A percentile compares a stretch with the other conserved stretches of the same genome.
Conservation (phyloP, 2,113 vertebrate species). For the Planiliza haematocheilus region DNA sequence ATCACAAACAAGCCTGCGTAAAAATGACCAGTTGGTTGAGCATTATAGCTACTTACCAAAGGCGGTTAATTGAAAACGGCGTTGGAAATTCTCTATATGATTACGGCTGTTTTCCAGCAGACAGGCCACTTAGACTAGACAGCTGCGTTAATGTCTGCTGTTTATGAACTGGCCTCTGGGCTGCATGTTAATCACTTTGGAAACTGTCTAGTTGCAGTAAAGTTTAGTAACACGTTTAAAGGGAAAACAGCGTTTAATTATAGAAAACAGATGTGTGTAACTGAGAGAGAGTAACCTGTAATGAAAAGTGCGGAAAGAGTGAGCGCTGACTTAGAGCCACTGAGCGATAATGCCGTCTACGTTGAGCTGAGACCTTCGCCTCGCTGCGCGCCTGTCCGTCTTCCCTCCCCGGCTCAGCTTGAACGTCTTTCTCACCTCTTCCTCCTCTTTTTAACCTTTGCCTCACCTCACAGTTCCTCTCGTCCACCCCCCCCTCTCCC, state of each 20-base stretch:
- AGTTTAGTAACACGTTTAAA: background rate
- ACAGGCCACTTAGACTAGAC: background rate
- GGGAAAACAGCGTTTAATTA: constrained; percentile 7
- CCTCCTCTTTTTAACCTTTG: constrained; percentile 20
- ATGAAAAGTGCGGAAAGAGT: no score
- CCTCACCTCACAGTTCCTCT: constrained; percentile 28
- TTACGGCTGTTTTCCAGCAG: constrained; percentile 34
- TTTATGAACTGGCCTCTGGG: constrained; percentile 10
- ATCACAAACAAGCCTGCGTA: constrained; percentile 31
- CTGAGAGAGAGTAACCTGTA: no score
- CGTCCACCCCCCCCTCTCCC: constrained; percentile 9
- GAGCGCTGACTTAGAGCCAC: no score
- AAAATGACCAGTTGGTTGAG: constrained; percentile 23
- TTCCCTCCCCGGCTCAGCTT: background rate
- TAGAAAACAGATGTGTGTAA: background rate
- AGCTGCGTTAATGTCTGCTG: constrained; percentile 8
- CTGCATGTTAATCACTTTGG: constrained; percentile 5
- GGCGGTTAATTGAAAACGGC: constrained; percentile 24
- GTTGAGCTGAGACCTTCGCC: background rate
- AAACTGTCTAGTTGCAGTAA: constrained; percentile 3
- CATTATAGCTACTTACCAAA: constrained; percentile 27
- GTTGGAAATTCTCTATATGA: background rate
- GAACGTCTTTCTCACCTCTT: background rate
- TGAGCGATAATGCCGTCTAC: no score
- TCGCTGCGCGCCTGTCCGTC: background rate